A percentile compares a stretch with the other conserved stretches of the same genome.
Conservation (phyloP, 1,140 invertebrate genomes). For the Artemia franciscana region DNA sequence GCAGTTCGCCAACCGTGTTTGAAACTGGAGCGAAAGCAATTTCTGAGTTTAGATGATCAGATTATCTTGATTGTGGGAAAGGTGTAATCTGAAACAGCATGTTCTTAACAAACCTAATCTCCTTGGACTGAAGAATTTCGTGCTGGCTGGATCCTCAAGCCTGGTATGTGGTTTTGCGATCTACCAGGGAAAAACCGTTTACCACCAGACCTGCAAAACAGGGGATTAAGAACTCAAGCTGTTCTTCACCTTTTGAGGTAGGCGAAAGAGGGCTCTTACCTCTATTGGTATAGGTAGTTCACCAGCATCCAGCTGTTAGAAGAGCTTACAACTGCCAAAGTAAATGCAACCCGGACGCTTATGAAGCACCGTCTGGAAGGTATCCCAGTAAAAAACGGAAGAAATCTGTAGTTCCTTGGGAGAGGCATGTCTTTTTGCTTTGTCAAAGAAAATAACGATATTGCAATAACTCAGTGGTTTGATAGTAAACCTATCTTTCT, state of each 20-base stretch:
- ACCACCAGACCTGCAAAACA: background rate
- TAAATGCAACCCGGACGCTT: background rate
- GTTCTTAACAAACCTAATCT: conserved; percentile 4
- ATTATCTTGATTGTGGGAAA: conserved; percentile 12
- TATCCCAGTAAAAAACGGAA: background rate
- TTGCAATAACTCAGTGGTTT: background rate
- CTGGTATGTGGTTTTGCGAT: background rate
- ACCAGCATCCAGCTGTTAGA: background rate
- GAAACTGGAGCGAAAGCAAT: conserved; percentile 1
- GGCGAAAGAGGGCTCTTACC: background rate
- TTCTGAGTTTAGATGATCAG: conserved; percentile 12
- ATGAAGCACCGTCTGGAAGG: background rate
- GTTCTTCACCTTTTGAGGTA: background rate
- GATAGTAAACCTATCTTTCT: background rate
- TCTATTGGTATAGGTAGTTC: background rate
- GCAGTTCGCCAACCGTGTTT: background rate
- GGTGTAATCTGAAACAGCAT: conserved; percentile 9
- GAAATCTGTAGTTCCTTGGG: background rate
- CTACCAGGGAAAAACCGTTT: background rate
- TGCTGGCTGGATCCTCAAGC: conserved; percentile 1
- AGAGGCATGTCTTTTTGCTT: background rate
- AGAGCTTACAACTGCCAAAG: background rate
- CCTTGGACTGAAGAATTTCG: conserved; percentile 9
- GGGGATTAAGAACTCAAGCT: background rate
- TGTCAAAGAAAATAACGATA: background rate